These are phyloP conservation scores for Remorina albescens DNA, from an alignment of 2,797 vertebrate genomes.

Conservation along the genomic window DNA sequence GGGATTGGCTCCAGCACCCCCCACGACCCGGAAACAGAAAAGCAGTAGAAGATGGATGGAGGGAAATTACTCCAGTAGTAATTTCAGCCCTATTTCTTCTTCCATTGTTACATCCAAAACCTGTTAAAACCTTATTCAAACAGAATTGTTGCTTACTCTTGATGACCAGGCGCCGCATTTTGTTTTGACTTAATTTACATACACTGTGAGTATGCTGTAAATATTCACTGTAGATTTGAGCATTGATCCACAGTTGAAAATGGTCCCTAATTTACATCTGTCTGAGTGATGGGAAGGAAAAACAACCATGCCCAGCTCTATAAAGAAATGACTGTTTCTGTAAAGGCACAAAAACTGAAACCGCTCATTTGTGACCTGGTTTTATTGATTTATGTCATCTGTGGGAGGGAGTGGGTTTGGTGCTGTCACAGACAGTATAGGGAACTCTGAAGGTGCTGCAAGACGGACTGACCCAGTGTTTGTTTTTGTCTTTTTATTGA, in stretches of 20 bases:
- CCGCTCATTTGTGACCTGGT: conserved; percentile 5
- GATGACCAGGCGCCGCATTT: not conserved
- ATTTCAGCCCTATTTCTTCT: too few species aligned
- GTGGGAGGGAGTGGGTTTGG: conserved; percentile 4
- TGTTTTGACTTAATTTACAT: not conserved
- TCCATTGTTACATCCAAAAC: not conserved
- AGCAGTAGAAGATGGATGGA: too few species aligned
- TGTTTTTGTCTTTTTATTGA: conserved; percentile 34
- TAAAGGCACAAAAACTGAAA: conserved; percentile 7
- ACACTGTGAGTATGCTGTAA: not conserved
- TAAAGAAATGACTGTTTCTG: conserved; percentile 5
- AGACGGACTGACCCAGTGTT: conserved; percentile 22
- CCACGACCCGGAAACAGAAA: too few species aligned
- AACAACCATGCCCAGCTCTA: not conserved
- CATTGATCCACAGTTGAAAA: conserved; percentile 32
- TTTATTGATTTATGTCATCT: conserved; percentile 25
- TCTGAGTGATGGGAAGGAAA: conserved; percentile 1
- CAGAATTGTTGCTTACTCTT: not conserved
- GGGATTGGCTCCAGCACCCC: too few species aligned
- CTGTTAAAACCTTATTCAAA: not conserved
- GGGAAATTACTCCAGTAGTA: too few species aligned
- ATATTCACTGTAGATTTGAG: conserved; percentile 14
- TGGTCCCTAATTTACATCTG: conserved; percentile 12
- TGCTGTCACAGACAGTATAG: not conserved
- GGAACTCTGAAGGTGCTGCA: conserved; percentile 9